A percentile compares a stretch with the other conserved stretches of the same genome.
phyloP scores from a whole-genome alignment of 2,797 vertebrate species.

The Danio choprae region DNA sequence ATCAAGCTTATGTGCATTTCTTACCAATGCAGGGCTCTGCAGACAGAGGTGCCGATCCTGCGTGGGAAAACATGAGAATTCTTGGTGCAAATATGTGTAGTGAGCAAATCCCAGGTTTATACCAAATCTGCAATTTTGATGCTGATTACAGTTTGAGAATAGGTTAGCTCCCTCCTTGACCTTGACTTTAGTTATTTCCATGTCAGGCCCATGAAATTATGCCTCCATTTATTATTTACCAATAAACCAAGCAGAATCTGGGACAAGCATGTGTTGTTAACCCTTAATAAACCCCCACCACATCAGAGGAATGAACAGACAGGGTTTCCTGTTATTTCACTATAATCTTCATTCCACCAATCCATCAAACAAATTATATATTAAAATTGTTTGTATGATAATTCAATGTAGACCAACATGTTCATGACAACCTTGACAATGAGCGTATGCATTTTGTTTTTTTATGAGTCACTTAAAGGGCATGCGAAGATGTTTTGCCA shows the following conservation, averaged over 20 bases:
- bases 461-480: conserved; percentile 19
- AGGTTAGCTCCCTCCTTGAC: neutral
- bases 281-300: neutral
- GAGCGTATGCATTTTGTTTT: neutral
- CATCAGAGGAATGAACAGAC: neutral
- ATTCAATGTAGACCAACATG: neutral
- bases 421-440: neutral
- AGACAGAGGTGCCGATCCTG: conserved; percentile 4
- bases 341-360: neutral
- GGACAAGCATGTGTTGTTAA: conserved; percentile 11
- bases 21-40: neutral
- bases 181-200: conserved; percentile 7
- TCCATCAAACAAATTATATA: neutral
- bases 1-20: neutral
- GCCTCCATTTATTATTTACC: conserved; percentile 31
- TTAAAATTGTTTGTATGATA: neutral
- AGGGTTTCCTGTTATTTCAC: neutral
- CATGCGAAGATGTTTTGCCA: neutral
- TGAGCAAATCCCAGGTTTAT: neutral
- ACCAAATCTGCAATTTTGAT: neutral
- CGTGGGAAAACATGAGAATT: neutral
- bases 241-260: conserved; percentile 18
- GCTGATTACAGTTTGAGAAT: neutral
- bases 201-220: neutral
- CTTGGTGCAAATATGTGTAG: neutral